Percentiles rank a stretch among this genome's conserved stretches.
Evolutionary conservation across 2,888 invertebrate species (phyloP).

Genomic region (Pterostichus niger): DNA sequence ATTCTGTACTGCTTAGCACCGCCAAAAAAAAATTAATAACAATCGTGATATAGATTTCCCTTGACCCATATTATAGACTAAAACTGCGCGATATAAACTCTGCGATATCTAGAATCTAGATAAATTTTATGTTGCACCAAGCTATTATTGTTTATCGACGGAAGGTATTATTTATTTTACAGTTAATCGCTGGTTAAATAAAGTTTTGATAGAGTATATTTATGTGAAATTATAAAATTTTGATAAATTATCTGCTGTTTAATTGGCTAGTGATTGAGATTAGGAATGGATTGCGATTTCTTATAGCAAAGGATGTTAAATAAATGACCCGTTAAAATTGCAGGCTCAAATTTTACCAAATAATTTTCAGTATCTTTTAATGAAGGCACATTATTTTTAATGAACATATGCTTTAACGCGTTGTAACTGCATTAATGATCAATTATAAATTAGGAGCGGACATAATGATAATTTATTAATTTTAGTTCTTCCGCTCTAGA

Average conservation of each 20-base stretch:
- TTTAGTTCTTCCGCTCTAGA: too few species aligned
- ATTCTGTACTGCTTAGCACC: conserved; percentile 25
- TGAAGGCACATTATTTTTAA: too few species aligned
- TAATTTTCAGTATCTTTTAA: too few species aligned
- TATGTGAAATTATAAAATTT: conserved; percentile 36
- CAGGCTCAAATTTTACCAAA: neutral
- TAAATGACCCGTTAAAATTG: conserved; percentile 35
- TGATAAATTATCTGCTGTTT: conserved; percentile 30
- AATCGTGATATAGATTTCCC: conserved; percentile 58
- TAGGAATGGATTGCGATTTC: conserved; percentile 33
- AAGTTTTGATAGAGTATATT: conserved; percentile 26
- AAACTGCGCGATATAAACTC: conserved; percentile 32
- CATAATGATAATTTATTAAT: too few species aligned
- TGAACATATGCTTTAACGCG: too few species aligned
- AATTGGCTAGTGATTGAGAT: conserved; percentile 27
- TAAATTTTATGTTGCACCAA: conserved; percentile 44
- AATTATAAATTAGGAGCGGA: too few species aligned
- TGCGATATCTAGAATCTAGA: conserved; percentile 41
- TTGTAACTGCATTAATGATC: too few species aligned
- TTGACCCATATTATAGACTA: conserved; percentile 41
- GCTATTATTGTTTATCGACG: conserved; percentile 53
- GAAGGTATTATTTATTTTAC: conserved; percentile 57
- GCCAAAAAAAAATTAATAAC: conserved; percentile 54
- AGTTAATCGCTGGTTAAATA: conserved; percentile 43
- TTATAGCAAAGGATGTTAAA: conserved; percentile 1